Base-by-base conservation (phyloP, 1,140 invertebrate species). In the Zaprionus ghesquierei region DNA sequence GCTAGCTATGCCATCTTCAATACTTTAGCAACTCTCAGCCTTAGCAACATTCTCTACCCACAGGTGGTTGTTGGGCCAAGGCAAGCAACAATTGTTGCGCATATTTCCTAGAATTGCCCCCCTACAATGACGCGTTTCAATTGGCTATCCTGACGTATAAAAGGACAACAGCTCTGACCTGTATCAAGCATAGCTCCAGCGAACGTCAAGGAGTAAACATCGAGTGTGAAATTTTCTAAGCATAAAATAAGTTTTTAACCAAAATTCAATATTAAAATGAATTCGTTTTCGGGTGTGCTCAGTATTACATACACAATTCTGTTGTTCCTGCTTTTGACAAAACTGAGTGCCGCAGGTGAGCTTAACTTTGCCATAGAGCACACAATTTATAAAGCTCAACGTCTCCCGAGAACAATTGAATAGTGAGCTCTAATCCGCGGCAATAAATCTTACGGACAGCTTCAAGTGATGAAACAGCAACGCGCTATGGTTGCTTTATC, bases 281-380 rank as follows among this genome's bases (percentile, higher is more conserved):
- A 89, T 61, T 79, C 89, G 15, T 73, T 80, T 50, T 18, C 63
- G 15, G 38, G 71, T 64, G 59, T 79, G 27, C 53, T 75, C 35
- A 69, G 71, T 33, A 54, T 89, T 65, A 63, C 63, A 20, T 76
- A 60, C 18, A 64, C 60, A 20, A 54, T 90, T 8, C 25, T 90
- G 18, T 35, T 90, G 15, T 31, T 90, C 10, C 62, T 89, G 10
- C 31, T 86, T 15, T 8, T 90, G 41, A 71, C 70, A 6, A 69
- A 77, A 51, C 76, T 86, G 23, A 76, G 79, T 58, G 58, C 58
- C 8, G 84, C 89, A 68, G 89, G 89, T 90, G 69, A 90, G 89
- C 44, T 41, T 4, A 56, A 15, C 1, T 50, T 38, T 38, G 12
- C 2, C 15, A 9, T 18, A 49, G 23, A 64, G 29, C 9, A n/a